Evolutionary conservation across 2,888 invertebrate species (phyloP).

Genomic region (Ferrisia virgata): DNA sequence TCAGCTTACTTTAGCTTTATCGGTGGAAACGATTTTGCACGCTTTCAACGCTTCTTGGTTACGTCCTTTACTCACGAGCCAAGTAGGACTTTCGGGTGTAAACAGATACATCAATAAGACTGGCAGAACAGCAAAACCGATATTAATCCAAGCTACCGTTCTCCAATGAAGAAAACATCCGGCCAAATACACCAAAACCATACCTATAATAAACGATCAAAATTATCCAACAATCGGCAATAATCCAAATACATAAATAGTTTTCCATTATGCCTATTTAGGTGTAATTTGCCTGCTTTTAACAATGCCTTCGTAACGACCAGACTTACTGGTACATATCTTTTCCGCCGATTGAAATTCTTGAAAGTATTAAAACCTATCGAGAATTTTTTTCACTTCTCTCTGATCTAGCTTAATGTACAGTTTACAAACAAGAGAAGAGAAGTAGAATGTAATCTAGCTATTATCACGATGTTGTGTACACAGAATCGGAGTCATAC

Average conservation of each 20-base stretch:
- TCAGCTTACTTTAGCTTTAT: conserved; percentile 48
- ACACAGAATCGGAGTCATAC: too few relatives aligned
- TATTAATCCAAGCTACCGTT: conserved; percentile 59
- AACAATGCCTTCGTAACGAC: too few relatives aligned
- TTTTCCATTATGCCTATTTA: too few relatives aligned
- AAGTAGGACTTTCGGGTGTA: conserved; percentile 60
- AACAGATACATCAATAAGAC: conserved; percentile 55
- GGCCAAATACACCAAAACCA: conserved; percentile 59
- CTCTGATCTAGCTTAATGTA: too few relatives aligned
- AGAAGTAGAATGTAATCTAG: too few relatives aligned
- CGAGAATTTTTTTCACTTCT: too few relatives aligned
- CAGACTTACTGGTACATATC: too few relatives aligned
- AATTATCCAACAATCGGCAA: not conserved
- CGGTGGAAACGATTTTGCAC: conserved; percentile 54
- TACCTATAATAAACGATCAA: conserved; percentile 53
- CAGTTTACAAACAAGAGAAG: too few relatives aligned
- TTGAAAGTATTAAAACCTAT: too few relatives aligned
- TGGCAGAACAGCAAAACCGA: conserved; percentile 58
- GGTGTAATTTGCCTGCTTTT: too few relatives aligned
- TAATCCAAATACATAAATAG: not conserved
- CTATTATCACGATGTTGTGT: too few relatives aligned
- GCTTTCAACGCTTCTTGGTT: conserved; percentile 59
- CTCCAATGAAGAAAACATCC: conserved; percentile 60
- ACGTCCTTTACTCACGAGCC: conserved; percentile 60
- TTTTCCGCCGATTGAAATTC: too few relatives aligned